These are phyloP conservation scores for Drosophila mimetica DNA, from an alignment of 2,888 invertebrate genomes.

Conservation along the genomic window DNA sequence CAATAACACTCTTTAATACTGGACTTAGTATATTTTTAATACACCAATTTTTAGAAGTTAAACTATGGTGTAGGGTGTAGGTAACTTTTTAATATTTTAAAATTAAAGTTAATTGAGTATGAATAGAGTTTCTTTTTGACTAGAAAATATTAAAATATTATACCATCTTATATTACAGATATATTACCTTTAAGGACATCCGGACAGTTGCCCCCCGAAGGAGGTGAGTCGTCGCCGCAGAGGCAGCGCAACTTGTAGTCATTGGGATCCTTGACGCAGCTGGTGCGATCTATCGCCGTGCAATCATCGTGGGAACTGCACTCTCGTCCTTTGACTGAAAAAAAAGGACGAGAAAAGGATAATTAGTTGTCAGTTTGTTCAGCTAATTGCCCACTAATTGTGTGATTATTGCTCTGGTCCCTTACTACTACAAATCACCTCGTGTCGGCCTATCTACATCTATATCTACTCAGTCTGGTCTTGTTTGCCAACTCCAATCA, in stretches of 20 bases:
- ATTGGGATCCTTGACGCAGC: conserved; percentile 88
- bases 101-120: too few relatives aligned
- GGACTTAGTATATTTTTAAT: too few relatives aligned
- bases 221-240: conserved; percentile 89
- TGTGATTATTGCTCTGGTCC: conserved; percentile 8
- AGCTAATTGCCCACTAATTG: conserved; percentile 38
- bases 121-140: too few relatives aligned
- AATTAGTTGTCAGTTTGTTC: conserved; percentile 10
- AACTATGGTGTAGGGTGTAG: too few relatives aligned
- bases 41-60: too few relatives aligned
- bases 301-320: conserved; percentile 88
- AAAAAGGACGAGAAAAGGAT: neutral
- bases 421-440: conserved; percentile 12
- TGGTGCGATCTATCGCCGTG: conserved; percentile 87
- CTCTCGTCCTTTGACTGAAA: conserved; percentile 86
- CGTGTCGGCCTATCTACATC: conserved; percentile 11
- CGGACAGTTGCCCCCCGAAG: conserved; percentile 88
- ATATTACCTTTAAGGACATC: conserved; percentile 87
- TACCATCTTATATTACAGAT: neutral
- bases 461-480: neutral
- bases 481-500: conserved; percentile 25
- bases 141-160: too few relatives aligned
- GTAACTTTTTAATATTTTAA: too few relatives aligned
- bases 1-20: too few relatives aligned
- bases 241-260: conserved; percentile 88